phyloP scores from a whole-genome alignment of 2,888 invertebrate species.

The Phasia obesa region DNA sequence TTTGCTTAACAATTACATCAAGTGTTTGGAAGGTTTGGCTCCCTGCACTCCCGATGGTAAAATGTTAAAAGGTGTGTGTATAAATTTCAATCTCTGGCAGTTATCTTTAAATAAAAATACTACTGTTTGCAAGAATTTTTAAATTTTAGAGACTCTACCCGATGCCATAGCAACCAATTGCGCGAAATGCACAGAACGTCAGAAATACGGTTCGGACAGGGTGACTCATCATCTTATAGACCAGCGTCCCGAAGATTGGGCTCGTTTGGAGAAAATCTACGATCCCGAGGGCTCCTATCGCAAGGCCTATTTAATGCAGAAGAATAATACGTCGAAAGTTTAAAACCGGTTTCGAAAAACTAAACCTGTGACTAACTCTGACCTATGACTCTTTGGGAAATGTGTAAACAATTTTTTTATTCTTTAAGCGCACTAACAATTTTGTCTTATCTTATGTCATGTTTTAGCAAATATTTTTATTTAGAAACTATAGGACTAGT shows the following conservation, averaged over 20 bases:
- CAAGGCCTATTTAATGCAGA: constrained; percentile 84
- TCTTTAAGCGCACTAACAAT: too few relatives aligned
- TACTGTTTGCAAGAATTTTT: constrained; percentile 56
- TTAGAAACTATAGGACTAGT: neutral
- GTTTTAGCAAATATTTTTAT: neutral
- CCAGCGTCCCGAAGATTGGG: constrained; percentile 84
- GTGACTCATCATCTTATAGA: constrained; percentile 84
- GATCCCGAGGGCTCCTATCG: constrained; percentile 86
- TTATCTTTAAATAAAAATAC: neutral
- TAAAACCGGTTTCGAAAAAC: constrained; percentile 5
- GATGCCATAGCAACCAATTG: constrained; percentile 88
- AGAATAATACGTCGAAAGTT: constrained; percentile 72
- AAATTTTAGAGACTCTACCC: constrained; percentile 85
- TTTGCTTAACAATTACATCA: constrained; percentile 86
- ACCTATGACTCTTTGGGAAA: neutral
- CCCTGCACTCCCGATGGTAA: constrained; percentile 88
- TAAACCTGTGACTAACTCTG: neutral
- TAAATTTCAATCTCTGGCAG: neutral
- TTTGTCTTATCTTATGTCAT: neutral
- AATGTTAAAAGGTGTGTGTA: constrained; percentile 86
- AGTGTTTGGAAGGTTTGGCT: constrained; percentile 86
- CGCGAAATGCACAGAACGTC: constrained; percentile 86
- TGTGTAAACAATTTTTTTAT: neutral
- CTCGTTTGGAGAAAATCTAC: constrained; percentile 84
- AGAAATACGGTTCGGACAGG: constrained; percentile 86